Evolutionary conservation across 2,888 invertebrate species (phyloP), one percentile per base, ranked within the genome.

Genomic region (Chymomyza procnemis): DNA sequence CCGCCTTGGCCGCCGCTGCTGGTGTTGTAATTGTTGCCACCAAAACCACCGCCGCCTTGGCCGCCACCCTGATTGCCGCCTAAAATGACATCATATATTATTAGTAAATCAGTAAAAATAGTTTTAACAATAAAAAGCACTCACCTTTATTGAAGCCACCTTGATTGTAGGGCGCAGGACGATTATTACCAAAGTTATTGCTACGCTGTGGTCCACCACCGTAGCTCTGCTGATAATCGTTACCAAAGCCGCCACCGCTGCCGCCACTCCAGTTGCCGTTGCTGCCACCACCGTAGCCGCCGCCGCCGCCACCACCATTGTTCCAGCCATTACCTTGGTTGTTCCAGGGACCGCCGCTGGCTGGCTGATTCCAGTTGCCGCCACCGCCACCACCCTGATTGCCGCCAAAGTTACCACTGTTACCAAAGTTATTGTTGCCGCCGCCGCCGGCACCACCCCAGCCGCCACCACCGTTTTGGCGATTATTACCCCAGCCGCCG

Each of bases 151-250:
- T 89, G 46, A 87, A 89, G 18, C 89, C 81, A 41, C 86, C 78
- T 73, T 87, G 88, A 50, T 73, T 79, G 64, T 90, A 90, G 0
- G 90, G 90, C n/a, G 89, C 85, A 26, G 90, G 87, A 0, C 90
- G 89, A 66, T 73, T 90, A 64, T 80, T 87, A 47, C 88, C 88
- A 69, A 89, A 89, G 64, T 89, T 88, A 63, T 81, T 90, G 87
- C 93, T 93, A 75, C 97, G 93, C 91, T 97, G 94, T 0, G 97
- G 96, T 1, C 97, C 97, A 47, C 96, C 97, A 1, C 95, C 93
- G 88, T 95, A 97, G 69, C 94, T 94, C 90, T 96, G 97, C 83
- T 97, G 96, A 89, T 97, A 97, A 61, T 95, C 95, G 61, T 93
- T 93, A 54, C 85, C 86, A 63, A 90, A 90, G 63, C 73, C 83